Evolutionary conservation across 2,888 invertebrate species (phyloP), one percentile per base, ranked within the genome.

Genomic region (Norana najaformis): DNA sequence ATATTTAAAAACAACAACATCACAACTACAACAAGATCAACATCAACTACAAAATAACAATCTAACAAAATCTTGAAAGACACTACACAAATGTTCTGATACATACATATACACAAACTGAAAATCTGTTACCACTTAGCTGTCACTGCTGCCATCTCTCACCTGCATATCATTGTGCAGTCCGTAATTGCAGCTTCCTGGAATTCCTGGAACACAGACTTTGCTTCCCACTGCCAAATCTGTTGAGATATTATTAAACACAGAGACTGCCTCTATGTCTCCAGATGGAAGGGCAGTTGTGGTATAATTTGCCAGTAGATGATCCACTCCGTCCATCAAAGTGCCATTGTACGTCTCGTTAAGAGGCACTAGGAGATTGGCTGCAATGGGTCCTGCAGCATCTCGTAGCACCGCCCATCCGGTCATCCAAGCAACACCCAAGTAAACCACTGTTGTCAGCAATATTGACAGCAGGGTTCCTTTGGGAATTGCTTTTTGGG

Each of bases 401-500:
- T 95, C 94, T 30, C 98, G 96, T 23, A 97, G 94, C 0, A 97
- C 97, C 1, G 97, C 97, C 0, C 96, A 96, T 0, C 98, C 98
- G 14, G 97, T 97, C 93, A 98, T 96, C 92, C 93, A 93, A 6
- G 97, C 97, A 94, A 98, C 97, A 0, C 96, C 93, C 0, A 97
- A 96, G 95, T 99, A 99, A 91, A 97, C 97, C 37, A 97, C 93
- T 96, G 98, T 98, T 0, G 98, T 98, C 90, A 98, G 96, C 6
- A 97, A 94, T 5, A 99, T 96, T 0, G 98, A 96, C 69, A 98
- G 95, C 36, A 99, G 95, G 0, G 99, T 99, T 47, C 99, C 99
- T 94, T 97, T 97, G 0, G 98, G 99, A 93, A 99, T 99, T 0
- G 98, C 97, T 88, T 96, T 96, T 13, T 97, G 97, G 0, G 98